Percentiles rank a stretch among this genome's conserved stretches.
Evolutionary conservation across 2,888 invertebrate genomes (phyloP).

Genomic region (Scaptomyza tumidula): DNA sequence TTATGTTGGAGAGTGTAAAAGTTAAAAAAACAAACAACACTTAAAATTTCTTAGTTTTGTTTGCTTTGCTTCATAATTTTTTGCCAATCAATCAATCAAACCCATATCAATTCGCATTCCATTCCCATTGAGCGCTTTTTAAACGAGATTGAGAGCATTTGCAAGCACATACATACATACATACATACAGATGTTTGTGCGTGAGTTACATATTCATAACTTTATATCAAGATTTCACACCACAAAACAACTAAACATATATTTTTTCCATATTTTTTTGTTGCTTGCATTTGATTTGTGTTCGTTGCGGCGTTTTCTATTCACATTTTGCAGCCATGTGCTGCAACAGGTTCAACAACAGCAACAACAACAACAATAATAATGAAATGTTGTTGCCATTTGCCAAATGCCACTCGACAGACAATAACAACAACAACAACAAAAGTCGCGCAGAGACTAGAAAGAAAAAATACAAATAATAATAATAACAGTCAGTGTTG

Average conservation of each 20-base stretch:
- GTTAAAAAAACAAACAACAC: not conserved
- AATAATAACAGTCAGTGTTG: slow-evolving; percentile 29
- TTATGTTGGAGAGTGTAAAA: not conserved
- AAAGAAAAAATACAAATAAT: slow-evolving; percentile 12
- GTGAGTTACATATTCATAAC: not conserved
- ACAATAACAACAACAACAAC: slow-evolving; percentile 20
- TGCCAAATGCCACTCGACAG: slow-evolving; percentile 67
- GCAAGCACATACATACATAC: not conserved
- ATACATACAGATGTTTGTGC: not conserved
- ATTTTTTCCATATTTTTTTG: no score
- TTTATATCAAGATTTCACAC: slow-evolving; percentile 18
- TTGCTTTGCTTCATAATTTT: not conserved
- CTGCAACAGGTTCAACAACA: slow-evolving; percentile 71
- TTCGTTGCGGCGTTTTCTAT: slow-evolving; percentile 27
- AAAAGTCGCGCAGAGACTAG: slow-evolving; percentile 28
- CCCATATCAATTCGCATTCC: not conserved
- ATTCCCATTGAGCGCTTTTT: not conserved
- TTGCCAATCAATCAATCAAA: slow-evolving; percentile 4
- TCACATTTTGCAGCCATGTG: slow-evolving; percentile 48
- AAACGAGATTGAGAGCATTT: slow-evolving; percentile 6
- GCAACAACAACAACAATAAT: slow-evolving; percentile 23
- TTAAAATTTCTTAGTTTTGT: no score
- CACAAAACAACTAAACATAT: slow-evolving; percentile 10
- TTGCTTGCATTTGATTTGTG: slow-evolving; percentile 20
- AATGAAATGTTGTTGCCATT: slow-evolving; percentile 72